Conservation (phyloP, 2,888 invertebrate genomes). For the Amblyjoppa fuscipennis region DNA sequence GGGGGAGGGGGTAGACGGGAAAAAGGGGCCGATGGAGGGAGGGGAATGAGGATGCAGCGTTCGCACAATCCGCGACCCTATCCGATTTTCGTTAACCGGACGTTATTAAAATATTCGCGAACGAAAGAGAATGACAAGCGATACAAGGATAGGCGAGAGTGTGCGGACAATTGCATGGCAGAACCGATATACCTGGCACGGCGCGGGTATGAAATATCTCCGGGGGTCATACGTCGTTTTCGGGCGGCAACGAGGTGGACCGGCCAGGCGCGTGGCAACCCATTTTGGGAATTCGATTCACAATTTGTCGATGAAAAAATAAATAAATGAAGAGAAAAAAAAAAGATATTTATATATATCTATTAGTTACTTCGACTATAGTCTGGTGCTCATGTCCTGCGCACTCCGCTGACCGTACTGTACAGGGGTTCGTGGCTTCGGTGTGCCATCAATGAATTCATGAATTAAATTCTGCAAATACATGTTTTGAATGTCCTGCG, state of each 20-base stretch:
- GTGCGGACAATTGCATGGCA: slow-evolving; percentile 10
- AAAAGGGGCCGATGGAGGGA: slow-evolving; percentile 5
- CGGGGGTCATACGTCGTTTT: slow-evolving; percentile 66
- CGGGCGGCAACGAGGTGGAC: slow-evolving; percentile 17
- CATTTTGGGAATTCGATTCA: slow-evolving; percentile 60
- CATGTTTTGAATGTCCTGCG: slow-evolving; percentile 43
- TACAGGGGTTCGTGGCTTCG: slow-evolving; percentile 51
- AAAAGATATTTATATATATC: background rate
- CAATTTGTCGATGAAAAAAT: slow-evolving; percentile 54
- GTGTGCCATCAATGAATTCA: slow-evolving; percentile 31
- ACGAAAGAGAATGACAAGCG: slow-evolving; percentile 34
- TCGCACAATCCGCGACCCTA: slow-evolving; percentile 35
- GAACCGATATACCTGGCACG: slow-evolving; percentile 14
- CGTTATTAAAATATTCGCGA: slow-evolving; percentile 76
- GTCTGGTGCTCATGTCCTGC: slow-evolving; percentile 7
- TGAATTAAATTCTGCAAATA: slow-evolving; percentile 54
- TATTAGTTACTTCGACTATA: slow-evolving; percentile 15
- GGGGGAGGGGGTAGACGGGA: slow-evolving; percentile 8
- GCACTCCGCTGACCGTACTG: slow-evolving; percentile 21
- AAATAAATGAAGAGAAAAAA: slow-evolving; percentile 21
- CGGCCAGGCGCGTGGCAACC: slow-evolving; percentile 21
- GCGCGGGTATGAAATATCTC: slow-evolving; percentile 50
- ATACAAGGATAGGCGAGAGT: background rate
- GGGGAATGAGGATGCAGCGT: slow-evolving; percentile 52
- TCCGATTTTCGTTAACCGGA: slow-evolving; percentile 69